Evolutionary conservation across 2,797 vertebrate species (phyloP).

Genomic region (Notolepis coatsorum): DNA sequence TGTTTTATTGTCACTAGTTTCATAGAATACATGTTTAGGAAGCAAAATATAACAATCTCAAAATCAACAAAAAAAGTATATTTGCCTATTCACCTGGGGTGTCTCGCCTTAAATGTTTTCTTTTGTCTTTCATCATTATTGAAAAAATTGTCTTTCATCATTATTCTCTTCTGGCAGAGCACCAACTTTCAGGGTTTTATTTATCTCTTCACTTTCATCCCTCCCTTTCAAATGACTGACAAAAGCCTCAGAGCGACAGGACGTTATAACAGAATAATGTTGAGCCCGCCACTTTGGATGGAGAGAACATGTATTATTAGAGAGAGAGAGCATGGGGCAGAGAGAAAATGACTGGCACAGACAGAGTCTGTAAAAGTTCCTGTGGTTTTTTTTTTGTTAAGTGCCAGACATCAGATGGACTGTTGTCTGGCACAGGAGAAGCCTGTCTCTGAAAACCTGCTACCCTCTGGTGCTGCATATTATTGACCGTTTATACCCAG

Average conservation of each 20-base stretch:
- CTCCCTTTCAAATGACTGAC: conserved; percentile 27
- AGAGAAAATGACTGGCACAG: not conserved
- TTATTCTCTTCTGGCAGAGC: conserved; percentile 52
- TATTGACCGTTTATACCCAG: conserved; percentile 42
- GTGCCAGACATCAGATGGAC: conserved; percentile 59
- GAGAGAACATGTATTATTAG: conserved; percentile 5
- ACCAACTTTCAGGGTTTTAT: conserved; percentile 65
- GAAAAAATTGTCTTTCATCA: conserved; percentile 42
- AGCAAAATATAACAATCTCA: no score
- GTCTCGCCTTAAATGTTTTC: no score
- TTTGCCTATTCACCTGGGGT: no score
- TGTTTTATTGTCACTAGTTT: no score
- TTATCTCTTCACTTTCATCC: conserved; percentile 51
- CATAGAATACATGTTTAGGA: no score
- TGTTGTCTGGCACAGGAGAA: conserved; percentile 43
- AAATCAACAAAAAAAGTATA: no score
- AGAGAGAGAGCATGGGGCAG: not conserved
- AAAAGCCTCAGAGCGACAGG: conserved; percentile 31
- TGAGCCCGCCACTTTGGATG: conserved; percentile 10
- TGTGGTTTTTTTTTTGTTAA: conserved; percentile 28
- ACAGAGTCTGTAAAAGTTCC: conserved; percentile 36
- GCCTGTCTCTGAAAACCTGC: conserved; percentile 14
- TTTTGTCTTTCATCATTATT: not conserved
- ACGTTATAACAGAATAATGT: conserved; percentile 27
- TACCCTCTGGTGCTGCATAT: conserved; percentile 32